These are phyloP conservation scores for Clistopyga incitator DNA, from an alignment of 2,888 invertebrate species.

Conservation along the genomic window DNA sequence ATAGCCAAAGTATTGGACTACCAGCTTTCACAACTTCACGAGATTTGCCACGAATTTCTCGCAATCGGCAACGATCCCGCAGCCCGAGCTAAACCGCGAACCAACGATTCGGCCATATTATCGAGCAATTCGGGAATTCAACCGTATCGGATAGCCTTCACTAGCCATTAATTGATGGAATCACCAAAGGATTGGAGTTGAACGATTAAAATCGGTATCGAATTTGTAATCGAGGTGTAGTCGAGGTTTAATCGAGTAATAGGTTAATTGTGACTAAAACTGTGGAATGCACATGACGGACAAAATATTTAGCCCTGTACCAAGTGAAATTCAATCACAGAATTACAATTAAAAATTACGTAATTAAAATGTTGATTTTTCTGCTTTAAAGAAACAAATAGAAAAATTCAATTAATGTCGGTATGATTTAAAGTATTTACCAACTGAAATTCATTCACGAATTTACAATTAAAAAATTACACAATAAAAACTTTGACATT, in stretches of 20 bases:
- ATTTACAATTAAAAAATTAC: too few relatives aligned
- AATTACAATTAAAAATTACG: too few relatives aligned
- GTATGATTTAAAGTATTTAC: too few relatives aligned
- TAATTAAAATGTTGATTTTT: too few relatives aligned
- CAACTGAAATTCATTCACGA: too few relatives aligned
- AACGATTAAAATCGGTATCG: conserved; percentile 4
- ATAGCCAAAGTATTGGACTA: neutral
- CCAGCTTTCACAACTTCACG: conserved; percentile 33
- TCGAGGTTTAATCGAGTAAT: neutral
- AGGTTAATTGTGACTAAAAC: neutral
- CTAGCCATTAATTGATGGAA: conserved; percentile 9
- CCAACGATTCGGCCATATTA: conserved; percentile 34
- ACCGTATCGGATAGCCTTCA: conserved; percentile 22
- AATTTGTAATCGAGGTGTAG: neutral
- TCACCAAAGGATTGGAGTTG: conserved; percentile 4
- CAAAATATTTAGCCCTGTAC: neutral
- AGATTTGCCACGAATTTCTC: conserved; percentile 44
- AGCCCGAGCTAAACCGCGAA: conserved; percentile 8
- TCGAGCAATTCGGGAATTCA: conserved; percentile 36
- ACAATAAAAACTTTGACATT: too few relatives aligned
- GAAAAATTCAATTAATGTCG: too few relatives aligned
- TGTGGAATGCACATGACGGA: neutral
- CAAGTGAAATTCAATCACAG: too few relatives aligned
- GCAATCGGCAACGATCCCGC: conserved; percentile 14
- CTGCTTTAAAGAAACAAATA: too few relatives aligned